Conservation (phyloP, 2,888 invertebrate genomes). For the Sabatieria punctata region DNA sequence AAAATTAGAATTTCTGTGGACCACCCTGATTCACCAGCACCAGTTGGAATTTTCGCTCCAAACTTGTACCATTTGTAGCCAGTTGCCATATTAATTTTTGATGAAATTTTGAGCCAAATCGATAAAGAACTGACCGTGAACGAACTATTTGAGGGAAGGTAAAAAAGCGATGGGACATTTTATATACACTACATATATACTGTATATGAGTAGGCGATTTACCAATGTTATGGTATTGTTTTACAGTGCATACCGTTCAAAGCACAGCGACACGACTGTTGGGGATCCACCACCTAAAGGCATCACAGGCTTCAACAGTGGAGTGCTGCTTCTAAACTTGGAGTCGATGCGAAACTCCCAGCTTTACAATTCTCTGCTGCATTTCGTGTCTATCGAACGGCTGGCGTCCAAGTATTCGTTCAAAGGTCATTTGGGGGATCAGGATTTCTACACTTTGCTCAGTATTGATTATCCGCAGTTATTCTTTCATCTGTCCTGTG, state of each 20-base stretch:
- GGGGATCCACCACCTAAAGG: conserved; percentile 42
- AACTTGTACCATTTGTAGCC: too few species aligned
- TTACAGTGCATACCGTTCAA: conserved; percentile 44
- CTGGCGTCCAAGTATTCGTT: conserved; percentile 34
- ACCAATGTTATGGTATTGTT: too few species aligned
- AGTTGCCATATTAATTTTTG: too few species aligned
- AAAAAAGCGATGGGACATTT: too few species aligned
- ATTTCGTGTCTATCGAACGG: conserved; percentile 19
- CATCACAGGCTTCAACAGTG: conserved; percentile 59
- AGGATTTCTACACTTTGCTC: conserved; percentile 58
- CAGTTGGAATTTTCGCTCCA: too few species aligned
- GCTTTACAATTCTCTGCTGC: conserved; percentile 42
- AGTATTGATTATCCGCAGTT: conserved; percentile 52
- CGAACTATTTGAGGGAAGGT: too few species aligned
- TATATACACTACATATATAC: too few species aligned
- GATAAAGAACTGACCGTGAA: too few species aligned
- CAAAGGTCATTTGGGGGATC: conserved; percentile 57
- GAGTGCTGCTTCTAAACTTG: conserved; percentile 54
- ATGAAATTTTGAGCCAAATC: too few species aligned
- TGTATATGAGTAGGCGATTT: too few species aligned
- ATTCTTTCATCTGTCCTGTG: conserved; percentile 54
- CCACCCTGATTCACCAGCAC: too few species aligned
- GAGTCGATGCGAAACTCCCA: conserved; percentile 39
- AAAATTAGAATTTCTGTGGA: too few species aligned
- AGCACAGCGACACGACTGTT: conserved; percentile 46